phyloP scores from a whole-genome alignment of 2,797 vertebrate genomes.

The Aeoliscus strigatus region DNA sequence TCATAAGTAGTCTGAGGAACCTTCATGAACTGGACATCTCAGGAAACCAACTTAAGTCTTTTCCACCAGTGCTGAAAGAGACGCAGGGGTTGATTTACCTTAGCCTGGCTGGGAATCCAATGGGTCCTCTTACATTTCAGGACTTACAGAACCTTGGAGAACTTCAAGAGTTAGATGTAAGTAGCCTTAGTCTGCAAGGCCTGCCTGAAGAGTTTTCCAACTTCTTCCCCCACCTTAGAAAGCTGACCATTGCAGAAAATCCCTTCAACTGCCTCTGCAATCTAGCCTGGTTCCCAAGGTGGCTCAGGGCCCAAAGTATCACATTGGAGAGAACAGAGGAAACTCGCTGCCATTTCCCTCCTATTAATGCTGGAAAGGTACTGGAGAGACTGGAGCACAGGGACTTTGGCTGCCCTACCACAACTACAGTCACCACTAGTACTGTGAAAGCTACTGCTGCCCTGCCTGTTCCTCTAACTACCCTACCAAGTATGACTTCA shows the following conservation, averaged over 20 bases:
- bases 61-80: slow-evolving; percentile 75
- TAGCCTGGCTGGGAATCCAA: slow-evolving; percentile 82
- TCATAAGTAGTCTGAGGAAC: slow-evolving; percentile 80
- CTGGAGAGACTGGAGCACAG: slow-evolving; percentile 81
- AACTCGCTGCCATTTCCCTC: slow-evolving; percentile 95
- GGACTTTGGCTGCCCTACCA: slow-evolving; percentile 91
- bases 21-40: slow-evolving; percentile 91
- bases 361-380: slow-evolving; percentile 82
- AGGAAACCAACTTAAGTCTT: slow-evolving; percentile 78
- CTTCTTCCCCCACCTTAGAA: slow-evolving; percentile 80
- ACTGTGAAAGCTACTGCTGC: slow-evolving; percentile 68
- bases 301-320: slow-evolving; percentile 77
- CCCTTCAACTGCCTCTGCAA: slow-evolving; percentile 94
- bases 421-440: slow-evolving; percentile 76
- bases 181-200: slow-evolving; percentile 84
- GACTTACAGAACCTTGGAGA: slow-evolving; percentile 79
- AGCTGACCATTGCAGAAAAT: slow-evolving; percentile 83
- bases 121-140: slow-evolving; percentile 78
- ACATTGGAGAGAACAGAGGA: slow-evolving; percentile 80
- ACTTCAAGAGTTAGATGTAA: slow-evolving; percentile 88
- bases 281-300: slow-evolving; percentile 88
- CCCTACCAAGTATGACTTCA: slow-evolving; percentile 39
- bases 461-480: slow-evolving; percentile 53
- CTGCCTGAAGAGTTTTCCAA: slow-evolving; percentile 82
- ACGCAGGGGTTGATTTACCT: slow-evolving; percentile 80